These are phyloP conservation scores for Tiaroga cobitis DNA, from an alignment of 2,797 vertebrate species.

Conservation along the genomic window DNA sequence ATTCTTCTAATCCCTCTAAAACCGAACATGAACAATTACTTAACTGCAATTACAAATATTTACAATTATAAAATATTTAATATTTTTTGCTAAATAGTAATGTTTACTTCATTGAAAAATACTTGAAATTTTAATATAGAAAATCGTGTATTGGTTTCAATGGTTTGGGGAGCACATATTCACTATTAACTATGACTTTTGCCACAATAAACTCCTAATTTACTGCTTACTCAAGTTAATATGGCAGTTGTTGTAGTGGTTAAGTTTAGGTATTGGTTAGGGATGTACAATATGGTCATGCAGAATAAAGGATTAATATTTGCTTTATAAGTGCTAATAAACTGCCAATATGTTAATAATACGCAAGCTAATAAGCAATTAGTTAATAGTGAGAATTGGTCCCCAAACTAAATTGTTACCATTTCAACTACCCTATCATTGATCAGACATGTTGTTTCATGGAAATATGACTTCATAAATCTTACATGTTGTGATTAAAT, in stretches of 20 bases:
- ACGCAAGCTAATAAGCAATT: background rate
- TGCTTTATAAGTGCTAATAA: background rate
- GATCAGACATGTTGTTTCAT: background rate
- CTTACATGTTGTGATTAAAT: background rate
- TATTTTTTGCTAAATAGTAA: background rate
- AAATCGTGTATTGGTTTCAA: background rate
- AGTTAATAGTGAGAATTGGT: no score
- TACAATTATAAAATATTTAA: no score
- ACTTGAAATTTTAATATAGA: background rate
- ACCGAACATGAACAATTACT: no score
- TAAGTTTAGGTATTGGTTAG: background rate
- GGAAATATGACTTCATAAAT: background rate
- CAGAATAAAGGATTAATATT: background rate
- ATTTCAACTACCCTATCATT: background rate
- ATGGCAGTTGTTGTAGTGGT: background rate
- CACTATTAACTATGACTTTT: background rate
- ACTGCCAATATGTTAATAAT: background rate
- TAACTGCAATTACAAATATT: background rate
- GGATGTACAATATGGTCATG: background rate
- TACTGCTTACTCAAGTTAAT: background rate
- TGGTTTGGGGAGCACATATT: background rate
- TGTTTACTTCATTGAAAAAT: background rate
- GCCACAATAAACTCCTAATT: background rate
- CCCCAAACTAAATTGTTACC: background rate
- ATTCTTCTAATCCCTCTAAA: no score